Conservation (phyloP, 2,888 invertebrate genomes). For the Seira musarum region DNA sequence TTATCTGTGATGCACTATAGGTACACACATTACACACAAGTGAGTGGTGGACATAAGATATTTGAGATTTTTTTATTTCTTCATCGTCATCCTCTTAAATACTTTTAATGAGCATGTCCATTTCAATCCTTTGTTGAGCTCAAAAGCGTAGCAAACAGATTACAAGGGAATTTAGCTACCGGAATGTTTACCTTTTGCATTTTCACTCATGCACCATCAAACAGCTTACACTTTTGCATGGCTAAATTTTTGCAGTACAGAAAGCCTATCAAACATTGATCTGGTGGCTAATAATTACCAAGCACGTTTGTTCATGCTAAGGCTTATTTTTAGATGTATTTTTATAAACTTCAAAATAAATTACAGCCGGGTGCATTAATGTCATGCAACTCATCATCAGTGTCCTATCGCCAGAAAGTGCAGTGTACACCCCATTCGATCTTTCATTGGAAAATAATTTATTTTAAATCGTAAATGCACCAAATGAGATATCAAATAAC, state of each 20-base stretch:
- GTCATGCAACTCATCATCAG: neutral
- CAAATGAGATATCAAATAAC: neutral
- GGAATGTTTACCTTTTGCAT: slow-evolving; percentile 52
- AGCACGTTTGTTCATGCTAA: no score
- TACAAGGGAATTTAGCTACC: slow-evolving; percentile 51
- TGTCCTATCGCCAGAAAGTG: neutral
- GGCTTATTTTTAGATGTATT: no score
- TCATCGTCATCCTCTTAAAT: slow-evolving; percentile 46
- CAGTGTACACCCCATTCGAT: no score
- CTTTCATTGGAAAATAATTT: neutral
- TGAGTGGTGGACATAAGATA: no score
- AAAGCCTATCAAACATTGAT: no score
- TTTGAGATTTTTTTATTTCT: slow-evolving; percentile 56
- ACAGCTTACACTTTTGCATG: no score
- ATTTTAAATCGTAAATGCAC: neutral
- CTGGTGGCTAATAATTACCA: no score
- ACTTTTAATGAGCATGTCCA: slow-evolving; percentile 55
- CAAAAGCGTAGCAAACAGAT: slow-evolving; percentile 42
- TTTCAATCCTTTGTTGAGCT: slow-evolving; percentile 48
- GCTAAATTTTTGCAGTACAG: no score
- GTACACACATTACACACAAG: no score
- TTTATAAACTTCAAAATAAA: no score
- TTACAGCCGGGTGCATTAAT: neutral
- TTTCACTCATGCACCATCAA: no score
- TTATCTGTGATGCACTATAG: neutral